Evolutionary conservation across 2,888 invertebrate species (phyloP).

Genomic region (Dryococelus australis): DNA sequence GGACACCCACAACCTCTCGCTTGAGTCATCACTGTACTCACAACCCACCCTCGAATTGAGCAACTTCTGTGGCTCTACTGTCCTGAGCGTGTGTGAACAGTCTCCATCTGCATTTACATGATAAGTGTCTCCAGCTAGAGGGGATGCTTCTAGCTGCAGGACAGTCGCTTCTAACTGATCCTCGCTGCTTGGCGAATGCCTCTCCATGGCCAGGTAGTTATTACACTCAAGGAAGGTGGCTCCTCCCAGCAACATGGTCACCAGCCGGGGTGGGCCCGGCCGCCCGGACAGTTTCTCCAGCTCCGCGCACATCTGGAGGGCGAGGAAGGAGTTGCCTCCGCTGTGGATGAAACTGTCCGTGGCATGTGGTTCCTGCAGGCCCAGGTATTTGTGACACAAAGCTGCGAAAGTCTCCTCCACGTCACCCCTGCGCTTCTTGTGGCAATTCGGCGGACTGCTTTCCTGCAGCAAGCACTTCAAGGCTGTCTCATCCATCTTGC

Average conservation of each 20-base stretch:
- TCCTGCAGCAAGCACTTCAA: constrained; percentile 4
- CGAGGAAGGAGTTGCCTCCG: constrained; percentile 77
- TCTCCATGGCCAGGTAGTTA: not conserved
- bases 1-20: not conserved
- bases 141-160: too few species aligned
- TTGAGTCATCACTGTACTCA: not conserved
- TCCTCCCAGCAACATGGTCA: constrained; percentile 35
- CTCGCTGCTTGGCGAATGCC: not conserved
- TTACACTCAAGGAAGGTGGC: constrained; percentile 36
- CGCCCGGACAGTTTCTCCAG: constrained; percentile 56
- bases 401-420: constrained; percentile 28
- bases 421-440: not conserved
- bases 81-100: not conserved
- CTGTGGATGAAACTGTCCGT: constrained; percentile 51
- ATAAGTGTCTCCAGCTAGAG: too few species aligned
- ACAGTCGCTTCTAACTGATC: not conserved
- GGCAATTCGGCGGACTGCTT: not conserved
- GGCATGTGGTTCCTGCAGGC: constrained; percentile 33
- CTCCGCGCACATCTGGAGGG: constrained; percentile 68
- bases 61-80: not conserved
- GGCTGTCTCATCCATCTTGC: constrained; percentile 30
- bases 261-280: constrained; percentile 18
- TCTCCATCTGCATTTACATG: too few species aligned
- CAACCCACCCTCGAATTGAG: not conserved
- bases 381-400: constrained; percentile 44